phyloP scores from a whole-genome alignment of 2,113 vertebrate genomes.

The Tonatia bakeri region DNA sequence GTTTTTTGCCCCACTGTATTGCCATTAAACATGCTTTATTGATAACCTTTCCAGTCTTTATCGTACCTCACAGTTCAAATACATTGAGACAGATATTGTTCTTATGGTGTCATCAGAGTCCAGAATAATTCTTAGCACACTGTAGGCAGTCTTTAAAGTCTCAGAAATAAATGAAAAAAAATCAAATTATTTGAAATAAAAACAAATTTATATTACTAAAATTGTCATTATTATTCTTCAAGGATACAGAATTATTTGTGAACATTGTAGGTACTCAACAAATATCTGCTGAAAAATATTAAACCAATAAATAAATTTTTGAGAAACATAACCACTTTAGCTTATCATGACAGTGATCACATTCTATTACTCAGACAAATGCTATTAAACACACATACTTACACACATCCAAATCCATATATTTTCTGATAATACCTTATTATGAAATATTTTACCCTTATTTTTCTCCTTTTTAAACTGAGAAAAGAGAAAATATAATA shows the following conservation, averaged over 20 bases:
- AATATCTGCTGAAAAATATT: background rate
- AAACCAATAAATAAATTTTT: background rate
- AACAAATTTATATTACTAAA: background rate
- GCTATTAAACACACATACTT: background rate
- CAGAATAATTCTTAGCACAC: background rate
- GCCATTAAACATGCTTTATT: background rate
- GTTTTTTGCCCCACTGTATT: background rate
- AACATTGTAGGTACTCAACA: background rate
- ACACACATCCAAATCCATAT: background rate
- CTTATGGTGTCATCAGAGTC: background rate
- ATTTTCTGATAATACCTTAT: background rate
- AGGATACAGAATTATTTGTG: background rate
- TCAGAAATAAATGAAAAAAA: background rate
- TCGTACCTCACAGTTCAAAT: background rate
- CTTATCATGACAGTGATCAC: background rate
- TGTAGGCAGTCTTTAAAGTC: background rate
- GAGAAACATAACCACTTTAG: background rate
- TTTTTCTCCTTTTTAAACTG: background rate
- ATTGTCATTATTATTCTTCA: background rate
- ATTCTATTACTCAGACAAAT: background rate
- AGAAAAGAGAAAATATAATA: background rate
- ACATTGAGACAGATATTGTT: background rate
- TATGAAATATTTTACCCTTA: background rate
- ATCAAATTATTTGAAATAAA: constrained; percentile 27
- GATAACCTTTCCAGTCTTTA: background rate